Base-by-base conservation (phyloP, 2,797 vertebrate species). In the Xenentodon cancila region DNA sequence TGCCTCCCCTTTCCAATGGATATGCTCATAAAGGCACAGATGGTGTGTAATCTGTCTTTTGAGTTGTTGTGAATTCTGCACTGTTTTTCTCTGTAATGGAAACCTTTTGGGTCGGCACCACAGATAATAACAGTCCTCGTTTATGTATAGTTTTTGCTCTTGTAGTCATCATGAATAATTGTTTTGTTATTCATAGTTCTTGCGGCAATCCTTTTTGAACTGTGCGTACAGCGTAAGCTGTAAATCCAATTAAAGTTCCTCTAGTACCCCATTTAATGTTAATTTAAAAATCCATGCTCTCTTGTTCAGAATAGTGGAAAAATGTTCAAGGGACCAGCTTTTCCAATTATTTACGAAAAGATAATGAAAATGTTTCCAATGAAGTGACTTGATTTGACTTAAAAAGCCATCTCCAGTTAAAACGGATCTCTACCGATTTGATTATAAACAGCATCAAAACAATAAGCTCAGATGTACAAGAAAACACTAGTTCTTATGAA, bases 11-110 rank as follows among this genome's bases (percentile, higher is more conserved):
- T 64, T 90, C 94, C 21, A 92, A 84, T 15, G 93, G 94, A 82
- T 97, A 95, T 3, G 16, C 92, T 51, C 97, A 98, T 68, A 98
- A 95, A 87, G 94, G 94, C 78, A 76, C 93, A 1, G 97, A 99
- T 0, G 95, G 97, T 97, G 88, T 86, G 87, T 52, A 5, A 17
- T 2, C 7, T 12, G 30, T 1, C 1, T 5, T 51, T 51, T 54
- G 20, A 59, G 16, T 43, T 51, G 8, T 34, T 3, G 2, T n/a
- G 7, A 55, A 7, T 43, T 53, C 0, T 5, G 12, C 7, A 9
- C 6, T 45, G 2, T 71, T 47, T 58, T 22, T 22, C 32, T 55
- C 45, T 49, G 16, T 18, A 45, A 64, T 9, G 30, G 16, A 53
- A 59, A 22, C 7, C 7, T 32, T 65, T 74, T 54, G 20, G 50